Percentiles rank a stretch among this genome's conserved stretches.
Conservation (phyloP, 1,140 invertebrate species). For the Triops cancriformis region DNA sequence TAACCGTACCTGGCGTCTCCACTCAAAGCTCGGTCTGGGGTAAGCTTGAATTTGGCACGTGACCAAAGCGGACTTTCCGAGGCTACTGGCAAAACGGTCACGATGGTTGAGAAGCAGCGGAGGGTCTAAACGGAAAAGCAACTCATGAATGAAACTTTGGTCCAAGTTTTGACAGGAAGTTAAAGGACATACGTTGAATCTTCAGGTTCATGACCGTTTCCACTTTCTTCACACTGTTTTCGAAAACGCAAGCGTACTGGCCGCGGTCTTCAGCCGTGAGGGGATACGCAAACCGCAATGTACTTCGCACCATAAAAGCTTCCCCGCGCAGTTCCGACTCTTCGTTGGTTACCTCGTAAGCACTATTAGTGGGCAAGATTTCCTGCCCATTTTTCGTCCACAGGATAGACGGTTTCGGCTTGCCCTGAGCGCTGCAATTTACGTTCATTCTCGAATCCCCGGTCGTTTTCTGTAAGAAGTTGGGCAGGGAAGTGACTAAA, state of each 20-base stretch:
- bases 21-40: conserved; percentile 84
- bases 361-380: conserved; percentile 43
- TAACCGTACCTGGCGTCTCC: conserved; percentile 63
- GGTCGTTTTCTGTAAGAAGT: conserved; percentile 64
- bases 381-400: conserved; percentile 81
- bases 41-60: conserved; percentile 82
- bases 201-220: conserved; percentile 79
- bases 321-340: conserved; percentile 55
- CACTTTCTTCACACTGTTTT: conserved; percentile 76
- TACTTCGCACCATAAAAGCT: conserved; percentile 75
- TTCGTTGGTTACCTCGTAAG: conserved; percentile 67
- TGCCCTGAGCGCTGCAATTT: conserved; percentile 73
- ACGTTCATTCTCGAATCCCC: conserved; percentile 70
- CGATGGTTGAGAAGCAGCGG: background rate
- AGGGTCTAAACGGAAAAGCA: background rate
- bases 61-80: conserved; percentile 53
- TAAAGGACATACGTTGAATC: conserved; percentile 66
- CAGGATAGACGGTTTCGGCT: conserved; percentile 68
- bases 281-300: conserved; percentile 66
- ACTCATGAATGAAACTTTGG: too few species aligned
- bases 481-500: conserved; percentile 69
- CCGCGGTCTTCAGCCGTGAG: conserved; percentile 73
- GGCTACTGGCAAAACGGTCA: background rate
- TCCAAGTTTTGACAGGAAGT: background rate
- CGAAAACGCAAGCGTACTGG: conserved; percentile 75